Evolutionary conservation across 2,113 vertebrate genomes (phyloP).

Genomic region (Albula goreensis): DNA sequence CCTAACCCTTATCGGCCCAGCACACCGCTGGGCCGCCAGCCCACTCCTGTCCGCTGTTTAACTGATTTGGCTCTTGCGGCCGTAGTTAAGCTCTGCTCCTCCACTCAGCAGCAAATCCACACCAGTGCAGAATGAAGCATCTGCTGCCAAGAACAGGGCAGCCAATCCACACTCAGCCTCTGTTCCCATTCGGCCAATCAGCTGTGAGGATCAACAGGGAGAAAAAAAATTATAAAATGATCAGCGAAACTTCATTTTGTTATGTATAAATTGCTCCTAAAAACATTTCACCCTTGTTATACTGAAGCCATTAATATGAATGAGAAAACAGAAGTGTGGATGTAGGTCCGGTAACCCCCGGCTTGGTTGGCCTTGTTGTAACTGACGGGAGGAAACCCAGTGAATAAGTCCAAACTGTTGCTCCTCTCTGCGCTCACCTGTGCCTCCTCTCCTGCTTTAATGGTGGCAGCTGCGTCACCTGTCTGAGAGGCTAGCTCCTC

Average conservation of each 20-base stretch:
- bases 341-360: not conserved
- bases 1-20: not conserved
- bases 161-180: slow-evolving; percentile 71
- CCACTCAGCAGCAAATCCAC: slow-evolving; percentile 73
- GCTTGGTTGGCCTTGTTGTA: not conserved
- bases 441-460: slow-evolving; percentile 59
- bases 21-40: not conserved
- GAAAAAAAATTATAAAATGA: not conserved
- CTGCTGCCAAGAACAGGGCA: slow-evolving; percentile 73
- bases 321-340: not conserved
- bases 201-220: slow-evolving; percentile 52
- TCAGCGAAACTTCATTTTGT: not conserved
- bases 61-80: slow-evolving; percentile 64
- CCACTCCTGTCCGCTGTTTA: slow-evolving; percentile 24
- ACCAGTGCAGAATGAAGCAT: slow-evolving; percentile 80
- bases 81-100: slow-evolving; percentile 79
- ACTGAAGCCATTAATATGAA: not conserved
- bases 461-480: slow-evolving; percentile 49
- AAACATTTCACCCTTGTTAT: not conserved
- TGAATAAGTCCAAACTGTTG: not conserved
- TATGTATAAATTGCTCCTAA: too few species aligned
- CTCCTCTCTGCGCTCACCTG: slow-evolving; percentile 59
- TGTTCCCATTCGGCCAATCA: slow-evolving; percentile 80
- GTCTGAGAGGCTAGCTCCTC: slow-evolving; percentile 62
- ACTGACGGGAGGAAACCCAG: not conserved